Evolutionary conservation across 2,797 vertebrate species (phyloP), one percentile per base, ranked within the genome.

Genomic region (Pachyuromys duprasi): DNA sequence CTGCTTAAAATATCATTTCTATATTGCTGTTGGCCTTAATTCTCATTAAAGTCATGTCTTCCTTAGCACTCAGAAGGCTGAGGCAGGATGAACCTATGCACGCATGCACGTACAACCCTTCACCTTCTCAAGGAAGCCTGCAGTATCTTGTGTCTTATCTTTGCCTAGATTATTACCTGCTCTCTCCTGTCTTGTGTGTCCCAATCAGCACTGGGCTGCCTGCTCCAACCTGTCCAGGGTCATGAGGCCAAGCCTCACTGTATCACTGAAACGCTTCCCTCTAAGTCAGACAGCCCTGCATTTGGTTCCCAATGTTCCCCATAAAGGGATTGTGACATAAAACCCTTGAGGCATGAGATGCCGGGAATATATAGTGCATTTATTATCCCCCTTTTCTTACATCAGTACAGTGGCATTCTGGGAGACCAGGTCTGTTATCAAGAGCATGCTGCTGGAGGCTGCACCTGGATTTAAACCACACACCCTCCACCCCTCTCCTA

Each of bases 361-460:
- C 72, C 93, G 88, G 63, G 74, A 65, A 82, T 53, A 65, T 14
- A 24, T 22, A 78, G 24, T 13, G 5, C 28, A 24, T n/a, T 24
- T 26, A 26, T 53, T 49, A 14, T 69, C 6, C 31, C 70, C 1
- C 49, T 72, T 86, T 87, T 18, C 49, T 42, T 78, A 9, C 17
- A 9, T 53, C 9, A 74, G 33, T 33, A 72, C 70, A 67, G 67
- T 22, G 55, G 76, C 84, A 69, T 55, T 24, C 75, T 90, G 60
- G 26, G 49, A 96, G 93, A 87, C 42, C 39, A 80, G 26, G 20
- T 83, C 67, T 55, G 70, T 90, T 79, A 31, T 67, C 65, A 62
- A 39, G 72, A 84, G 87, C 67, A 79, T 33, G 39, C 31, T 42
- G 49, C 62, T 65, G 1, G 4, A 65, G 39, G 62, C 17, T 65